Percentiles rank a stretch among this genome's conserved stretches.
phyloP scores from a whole-genome alignment of 2,888 invertebrate species.

The Megastigmus dorsalis region DNA sequence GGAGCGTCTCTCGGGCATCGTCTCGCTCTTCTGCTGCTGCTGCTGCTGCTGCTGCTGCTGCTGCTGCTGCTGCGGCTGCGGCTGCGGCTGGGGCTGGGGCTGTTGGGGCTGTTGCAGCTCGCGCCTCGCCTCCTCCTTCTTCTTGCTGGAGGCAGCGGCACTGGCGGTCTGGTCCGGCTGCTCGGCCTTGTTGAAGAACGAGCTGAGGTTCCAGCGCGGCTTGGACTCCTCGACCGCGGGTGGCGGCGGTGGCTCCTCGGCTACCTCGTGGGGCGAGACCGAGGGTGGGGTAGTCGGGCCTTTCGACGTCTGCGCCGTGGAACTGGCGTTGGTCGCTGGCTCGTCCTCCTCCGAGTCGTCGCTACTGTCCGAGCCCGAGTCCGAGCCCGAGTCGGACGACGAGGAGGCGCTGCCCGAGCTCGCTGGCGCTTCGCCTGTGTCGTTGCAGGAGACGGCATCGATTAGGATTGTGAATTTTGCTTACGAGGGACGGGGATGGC shows the following conservation, averaged over 20 bases:
- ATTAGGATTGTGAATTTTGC: no score
- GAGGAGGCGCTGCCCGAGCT: conserved; percentile 77
- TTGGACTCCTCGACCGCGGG: conserved; percentile 75
- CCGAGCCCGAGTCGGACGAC: conserved; percentile 80
- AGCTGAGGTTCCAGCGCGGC: conserved; percentile 72
- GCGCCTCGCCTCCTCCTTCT: conserved; percentile 56
- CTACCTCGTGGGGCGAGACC: conserved; percentile 41
- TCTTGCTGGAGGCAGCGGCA: no score
- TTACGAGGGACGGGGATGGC: no score
- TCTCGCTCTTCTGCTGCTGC: no score
- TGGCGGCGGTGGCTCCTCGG: conserved; percentile 72
- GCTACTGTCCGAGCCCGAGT: conserved; percentile 79
- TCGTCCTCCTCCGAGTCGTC: conserved; percentile 76
- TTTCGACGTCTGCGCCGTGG: conserved; percentile 44
- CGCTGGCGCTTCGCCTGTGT: conserved; percentile 67
- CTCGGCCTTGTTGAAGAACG: conserved; percentile 69
- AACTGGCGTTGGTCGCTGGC: neutral
- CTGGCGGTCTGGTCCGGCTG: no score
- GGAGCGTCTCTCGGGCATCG: conserved; percentile 55
- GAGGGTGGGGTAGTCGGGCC: conserved; percentile 56
- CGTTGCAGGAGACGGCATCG: no score
- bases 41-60: conserved; percentile 56
- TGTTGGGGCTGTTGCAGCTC: conserved; percentile 62
- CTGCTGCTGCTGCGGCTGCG: no score
- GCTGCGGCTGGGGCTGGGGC: conserved; percentile 61